These are phyloP conservation scores for Goniozus legneri DNA, from an alignment of 1,140 invertebrate genomes.

Conservation along the genomic window DNA sequence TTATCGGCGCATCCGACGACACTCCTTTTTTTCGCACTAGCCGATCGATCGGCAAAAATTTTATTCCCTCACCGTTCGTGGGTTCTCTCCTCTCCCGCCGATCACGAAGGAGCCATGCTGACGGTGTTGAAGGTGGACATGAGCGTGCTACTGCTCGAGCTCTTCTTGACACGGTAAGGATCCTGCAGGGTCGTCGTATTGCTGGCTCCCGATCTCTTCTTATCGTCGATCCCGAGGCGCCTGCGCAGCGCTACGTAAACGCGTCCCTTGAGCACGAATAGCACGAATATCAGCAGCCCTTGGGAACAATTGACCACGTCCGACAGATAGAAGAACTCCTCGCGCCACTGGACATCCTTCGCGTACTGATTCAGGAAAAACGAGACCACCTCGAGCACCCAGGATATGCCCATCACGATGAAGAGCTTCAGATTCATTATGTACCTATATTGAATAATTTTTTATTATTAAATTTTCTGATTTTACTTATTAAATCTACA, in stretches of 20 bases:
- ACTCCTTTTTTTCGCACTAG: too few species aligned
- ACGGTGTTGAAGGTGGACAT: constrained; percentile 29
- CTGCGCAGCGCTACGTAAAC: constrained; percentile 41
- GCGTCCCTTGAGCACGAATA: constrained; percentile 63
- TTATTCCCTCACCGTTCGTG: too few species aligned
- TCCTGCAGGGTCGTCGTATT: constrained; percentile 21
- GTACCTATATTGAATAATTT: constrained; percentile 61
- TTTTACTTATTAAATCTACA: too few species aligned
- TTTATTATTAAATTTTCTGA: too few species aligned
- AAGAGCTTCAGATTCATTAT: constrained; percentile 70
- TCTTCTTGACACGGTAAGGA: constrained; percentile 30
- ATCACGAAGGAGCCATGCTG: constrained; percentile 22
- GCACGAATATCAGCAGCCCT: constrained; percentile 63
- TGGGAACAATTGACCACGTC: constrained; percentile 63
- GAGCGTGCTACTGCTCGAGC: constrained; percentile 32
- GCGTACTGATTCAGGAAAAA: constrained; percentile 37
- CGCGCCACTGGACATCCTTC: constrained; percentile 8
- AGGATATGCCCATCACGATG: constrained; percentile 72
- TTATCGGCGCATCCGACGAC: too few species aligned
- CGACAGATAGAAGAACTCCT: constrained; percentile 43
- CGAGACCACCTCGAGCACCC: constrained; percentile 65
- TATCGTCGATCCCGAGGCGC: constrained; percentile 15
- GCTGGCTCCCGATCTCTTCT: constrained; percentile 6
- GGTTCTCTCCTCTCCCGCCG: too few species aligned
- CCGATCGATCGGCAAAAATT: too few species aligned